Percentiles rank a stretch among this genome's conserved stretches.
Conservation (phyloP, 2,797 vertebrate genomes). For the Leuciscus waleckii region DNA sequence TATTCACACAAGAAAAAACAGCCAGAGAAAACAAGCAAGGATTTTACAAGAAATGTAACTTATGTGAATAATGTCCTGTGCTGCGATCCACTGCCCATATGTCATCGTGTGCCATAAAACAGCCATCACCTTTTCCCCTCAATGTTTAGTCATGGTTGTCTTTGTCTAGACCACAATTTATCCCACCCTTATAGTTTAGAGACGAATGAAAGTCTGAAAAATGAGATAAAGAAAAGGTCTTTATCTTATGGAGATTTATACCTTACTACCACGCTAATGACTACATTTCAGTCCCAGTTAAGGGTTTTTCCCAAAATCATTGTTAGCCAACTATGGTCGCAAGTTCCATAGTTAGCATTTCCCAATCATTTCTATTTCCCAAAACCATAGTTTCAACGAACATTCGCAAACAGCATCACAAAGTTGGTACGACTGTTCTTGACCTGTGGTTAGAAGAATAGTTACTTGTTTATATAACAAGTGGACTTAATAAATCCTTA, state of each 20-base stretch:
- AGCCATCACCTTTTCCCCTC: constrained; percentile 35
- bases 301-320: neutral
- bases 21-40: neutral
- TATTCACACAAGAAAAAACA: neutral
- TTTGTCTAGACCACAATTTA: constrained; percentile 40
- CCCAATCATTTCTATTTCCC: neutral
- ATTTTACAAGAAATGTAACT: constrained; percentile 8
- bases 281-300: neutral
- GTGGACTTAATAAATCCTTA: neutral
- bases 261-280: neutral
- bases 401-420: neutral
- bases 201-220: constrained; percentile 15
- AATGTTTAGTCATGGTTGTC: constrained; percentile 30
- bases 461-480: neutral
- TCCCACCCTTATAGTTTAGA: constrained; percentile 33
- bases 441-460: neutral
- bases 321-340: neutral
- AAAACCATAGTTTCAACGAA: neutral
- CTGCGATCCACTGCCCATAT: constrained; percentile 1
- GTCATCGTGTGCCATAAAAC: constrained; percentile 24
- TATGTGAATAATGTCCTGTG: constrained; percentile 30
- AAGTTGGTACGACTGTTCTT: neutral
- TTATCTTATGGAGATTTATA: neutral
- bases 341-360: neutral
- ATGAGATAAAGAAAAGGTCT: constrained; percentile 18